A percentile compares a stretch with the other conserved stretches of the same genome.
phyloP scores from a whole-genome alignment of 2,888 invertebrate genomes.

The Ichneumon xanthorius region DNA sequence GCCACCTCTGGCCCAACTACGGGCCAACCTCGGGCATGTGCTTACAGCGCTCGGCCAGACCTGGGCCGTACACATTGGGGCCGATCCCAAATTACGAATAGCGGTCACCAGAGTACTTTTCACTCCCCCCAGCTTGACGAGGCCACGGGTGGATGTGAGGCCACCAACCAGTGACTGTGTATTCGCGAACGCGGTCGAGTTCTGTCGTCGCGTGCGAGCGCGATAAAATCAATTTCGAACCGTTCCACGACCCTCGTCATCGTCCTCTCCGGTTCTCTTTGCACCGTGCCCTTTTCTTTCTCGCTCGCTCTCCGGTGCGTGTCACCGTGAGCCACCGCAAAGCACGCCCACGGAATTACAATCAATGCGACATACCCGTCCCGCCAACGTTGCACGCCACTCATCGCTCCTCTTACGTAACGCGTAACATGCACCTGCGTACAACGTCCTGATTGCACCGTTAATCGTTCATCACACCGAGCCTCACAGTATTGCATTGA shows the following conservation, averaged over 20 bases:
- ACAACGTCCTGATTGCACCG: conserved; percentile 33
- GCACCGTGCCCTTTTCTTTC: background rate
- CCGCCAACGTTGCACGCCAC: background rate
- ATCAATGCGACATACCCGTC: background rate
- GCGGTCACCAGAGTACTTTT: background rate
- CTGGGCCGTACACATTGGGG: too few relatives aligned
- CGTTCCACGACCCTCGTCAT: conserved; percentile 24
- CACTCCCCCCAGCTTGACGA: background rate
- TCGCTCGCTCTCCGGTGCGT: background rate
- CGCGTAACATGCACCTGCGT: background rate
- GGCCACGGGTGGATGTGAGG: background rate
- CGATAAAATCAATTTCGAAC: conserved; percentile 63
- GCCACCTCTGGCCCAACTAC: background rate
- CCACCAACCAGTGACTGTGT: background rate
- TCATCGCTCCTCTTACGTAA: background rate
- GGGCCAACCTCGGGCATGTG: too few relatives aligned
- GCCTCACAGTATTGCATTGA: conserved; percentile 1
- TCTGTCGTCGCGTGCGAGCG: conserved; percentile 51
- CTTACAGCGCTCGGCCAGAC: too few relatives aligned
- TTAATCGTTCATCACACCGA: conserved; percentile 44
- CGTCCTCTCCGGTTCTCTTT: conserved; percentile 4
- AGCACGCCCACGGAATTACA: background rate
- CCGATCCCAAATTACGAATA: background rate
- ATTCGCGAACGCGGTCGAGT: conserved; percentile 6
- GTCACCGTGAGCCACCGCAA: background rate